Percentiles rank a stretch among this genome's conserved stretches.
These are phyloP conservation scores for Polietes domitor DNA, from an alignment of 2,888 invertebrate genomes.

Conservation along the genomic window DNA sequence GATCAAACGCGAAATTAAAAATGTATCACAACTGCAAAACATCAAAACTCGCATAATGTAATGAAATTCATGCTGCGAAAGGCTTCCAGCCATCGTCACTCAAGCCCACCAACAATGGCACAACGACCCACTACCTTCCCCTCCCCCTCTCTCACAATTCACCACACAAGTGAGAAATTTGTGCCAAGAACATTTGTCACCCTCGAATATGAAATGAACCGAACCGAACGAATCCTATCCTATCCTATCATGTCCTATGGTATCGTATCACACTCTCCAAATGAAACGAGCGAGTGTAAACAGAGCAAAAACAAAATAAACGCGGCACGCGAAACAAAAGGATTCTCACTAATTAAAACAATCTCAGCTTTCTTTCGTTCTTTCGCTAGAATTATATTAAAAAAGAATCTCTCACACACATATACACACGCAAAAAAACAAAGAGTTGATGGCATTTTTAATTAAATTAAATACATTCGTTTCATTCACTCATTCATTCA, in stretches of 20 bases:
- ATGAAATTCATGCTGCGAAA: constrained; percentile 53
- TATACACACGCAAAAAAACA: no score
- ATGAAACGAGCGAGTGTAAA: background rate
- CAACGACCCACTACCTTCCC: no score
- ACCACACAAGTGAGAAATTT: background rate
- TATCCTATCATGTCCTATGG: no score
- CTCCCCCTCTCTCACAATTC: background rate
- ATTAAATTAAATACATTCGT: constrained; percentile 19
- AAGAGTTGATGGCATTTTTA: constrained; percentile 12
- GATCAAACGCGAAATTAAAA: constrained; percentile 16
- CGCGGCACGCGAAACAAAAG: constrained; percentile 40
- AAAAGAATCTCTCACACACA: background rate
- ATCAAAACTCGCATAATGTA: constrained; percentile 39
- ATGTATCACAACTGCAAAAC: background rate
- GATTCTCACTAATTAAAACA: constrained; percentile 59
- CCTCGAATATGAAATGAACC: background rate
- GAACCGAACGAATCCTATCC: no score
- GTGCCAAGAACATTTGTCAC: constrained; percentile 25
- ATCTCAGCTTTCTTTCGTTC: constrained; percentile 14
- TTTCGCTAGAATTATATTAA: constrained; percentile 10
- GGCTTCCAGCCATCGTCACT: constrained; percentile 33
- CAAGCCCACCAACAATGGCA: background rate
- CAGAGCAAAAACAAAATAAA: background rate
- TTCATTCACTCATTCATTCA: background rate
- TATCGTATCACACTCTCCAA: background rate